Percentiles rank a stretch among this genome's conserved stretches.
Conservation (phyloP, 2,888 invertebrate species). For the Cremastinae sp. region DNA sequence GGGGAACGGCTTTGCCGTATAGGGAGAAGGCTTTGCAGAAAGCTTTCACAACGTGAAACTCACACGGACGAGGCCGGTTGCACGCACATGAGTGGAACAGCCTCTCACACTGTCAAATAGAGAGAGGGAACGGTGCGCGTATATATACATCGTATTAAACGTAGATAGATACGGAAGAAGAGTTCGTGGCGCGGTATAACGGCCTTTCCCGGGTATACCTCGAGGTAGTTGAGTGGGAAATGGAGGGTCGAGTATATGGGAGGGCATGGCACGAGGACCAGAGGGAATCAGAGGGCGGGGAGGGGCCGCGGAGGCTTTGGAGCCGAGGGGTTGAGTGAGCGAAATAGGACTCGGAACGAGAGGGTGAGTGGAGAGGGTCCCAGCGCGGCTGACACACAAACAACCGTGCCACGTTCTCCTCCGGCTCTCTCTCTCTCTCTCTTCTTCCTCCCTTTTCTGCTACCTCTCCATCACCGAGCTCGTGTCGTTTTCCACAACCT, state of each 20-base stretch:
- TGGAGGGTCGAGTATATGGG: slow-evolving; percentile 63
- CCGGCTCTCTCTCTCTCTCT: no score
- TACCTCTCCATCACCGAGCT: slow-evolving; percentile 65
- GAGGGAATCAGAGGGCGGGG: slow-evolving; percentile 27
- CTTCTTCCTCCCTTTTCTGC: slow-evolving; percentile 61
- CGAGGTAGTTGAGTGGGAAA: slow-evolving; percentile 73
- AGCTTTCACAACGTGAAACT: slow-evolving; percentile 33
- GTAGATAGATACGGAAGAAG: slow-evolving; percentile 50
- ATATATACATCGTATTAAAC: slow-evolving; percentile 44
- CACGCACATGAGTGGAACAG: slow-evolving; percentile 58
- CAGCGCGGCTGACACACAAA: slow-evolving; percentile 80
- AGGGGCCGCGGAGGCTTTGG: slow-evolving; percentile 12
- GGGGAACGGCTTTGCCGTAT: slow-evolving; percentile 42
- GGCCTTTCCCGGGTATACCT: slow-evolving; percentile 63
- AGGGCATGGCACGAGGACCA: slow-evolving; percentile 54
- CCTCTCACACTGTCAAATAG: slow-evolving; percentile 15
- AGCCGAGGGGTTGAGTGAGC: slow-evolving; percentile 22
- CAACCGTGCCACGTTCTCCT: slow-evolving; percentile 73
- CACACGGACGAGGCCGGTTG: slow-evolving; percentile 47
- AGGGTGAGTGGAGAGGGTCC: slow-evolving; percentile 68
- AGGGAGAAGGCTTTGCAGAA: slow-evolving; percentile 43
- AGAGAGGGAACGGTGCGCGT: slow-evolving; percentile 10
- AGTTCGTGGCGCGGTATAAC: slow-evolving; percentile 50
- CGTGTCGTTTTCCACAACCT: slow-evolving; percentile 56
- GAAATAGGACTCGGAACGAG: slow-evolving; percentile 55